A percentile compares a stretch with the other conserved stretches of the same genome.
phyloP scores from a whole-genome alignment of 2,113 vertebrate species.

The Litocranius walleri region DNA sequence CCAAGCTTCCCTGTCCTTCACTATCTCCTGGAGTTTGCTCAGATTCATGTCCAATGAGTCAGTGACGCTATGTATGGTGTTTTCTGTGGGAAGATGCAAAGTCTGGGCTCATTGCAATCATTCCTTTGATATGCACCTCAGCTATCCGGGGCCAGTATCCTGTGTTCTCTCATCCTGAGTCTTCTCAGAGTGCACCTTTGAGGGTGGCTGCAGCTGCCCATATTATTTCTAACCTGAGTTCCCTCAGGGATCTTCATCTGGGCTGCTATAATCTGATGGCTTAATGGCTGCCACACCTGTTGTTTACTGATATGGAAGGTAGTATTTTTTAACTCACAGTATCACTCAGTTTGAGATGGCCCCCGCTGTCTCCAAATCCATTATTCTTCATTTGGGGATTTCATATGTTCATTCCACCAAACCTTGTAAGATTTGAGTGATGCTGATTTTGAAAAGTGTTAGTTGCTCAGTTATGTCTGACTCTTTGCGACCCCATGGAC shows the following conservation, averaged over 20 bases:
- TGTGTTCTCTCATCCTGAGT: neutral
- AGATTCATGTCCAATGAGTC: neutral
- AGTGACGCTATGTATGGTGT: neutral
- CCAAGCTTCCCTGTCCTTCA: neutral
- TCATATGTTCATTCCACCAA: neutral
- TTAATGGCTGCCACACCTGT: neutral
- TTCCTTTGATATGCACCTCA: neutral
- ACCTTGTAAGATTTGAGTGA: neutral
- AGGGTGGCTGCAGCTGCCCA: neutral
- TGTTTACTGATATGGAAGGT: neutral
- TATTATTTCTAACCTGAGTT: neutral
- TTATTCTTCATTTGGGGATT: neutral
- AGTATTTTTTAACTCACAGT: neutral
- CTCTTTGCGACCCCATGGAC: neutral
- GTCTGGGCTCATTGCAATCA: neutral
- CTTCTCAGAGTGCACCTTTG: neutral
- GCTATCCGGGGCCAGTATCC: neutral
- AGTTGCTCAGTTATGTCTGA: neutral
- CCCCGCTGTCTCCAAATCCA: neutral
- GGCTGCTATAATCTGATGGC: neutral
- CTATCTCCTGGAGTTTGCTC: neutral
- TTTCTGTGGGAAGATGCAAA: neutral
- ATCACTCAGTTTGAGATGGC: neutral
- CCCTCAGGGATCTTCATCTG: neutral
- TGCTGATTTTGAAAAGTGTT: neutral